Percentiles rank a stretch among this genome's conserved stretches.
Evolutionary conservation across 2,113 vertebrate genomes (phyloP).

Genomic region (Lagenorhynchus albirostris): DNA sequence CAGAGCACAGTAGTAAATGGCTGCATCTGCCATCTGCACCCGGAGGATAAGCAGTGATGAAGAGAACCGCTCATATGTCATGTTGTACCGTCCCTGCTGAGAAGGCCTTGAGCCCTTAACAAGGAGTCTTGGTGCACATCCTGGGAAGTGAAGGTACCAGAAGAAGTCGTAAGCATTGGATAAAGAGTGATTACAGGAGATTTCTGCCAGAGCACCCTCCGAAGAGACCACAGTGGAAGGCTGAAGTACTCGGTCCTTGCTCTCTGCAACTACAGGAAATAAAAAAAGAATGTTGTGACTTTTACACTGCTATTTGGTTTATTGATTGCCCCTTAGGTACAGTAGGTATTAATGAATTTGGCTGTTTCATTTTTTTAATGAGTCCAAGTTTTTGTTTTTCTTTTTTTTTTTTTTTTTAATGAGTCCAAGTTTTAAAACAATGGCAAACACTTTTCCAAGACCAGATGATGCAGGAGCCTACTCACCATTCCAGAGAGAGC

Average conservation of each 20-base stretch:
- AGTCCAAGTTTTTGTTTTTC: too few relatives aligned
- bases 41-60: constrained; percentile 35
- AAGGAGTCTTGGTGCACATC: neutral
- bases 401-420: neutral
- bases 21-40: neutral
- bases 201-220: neutral
- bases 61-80: neutral
- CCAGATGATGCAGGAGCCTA: neutral
- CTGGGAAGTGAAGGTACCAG: constrained; percentile 27
- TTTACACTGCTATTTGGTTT: neutral
- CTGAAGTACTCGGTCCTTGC: constrained; percentile 44
- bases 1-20: constrained; percentile 9
- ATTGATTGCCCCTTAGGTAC: neutral
- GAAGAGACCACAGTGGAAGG: neutral
- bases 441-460: neutral
- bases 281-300: neutral
- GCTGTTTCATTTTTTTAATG: neutral
- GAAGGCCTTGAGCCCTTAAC: neutral
- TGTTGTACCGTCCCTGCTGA: constrained; percentile 40
- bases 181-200: constrained; percentile 44
- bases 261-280: constrained; percentile 21
- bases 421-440: neutral
- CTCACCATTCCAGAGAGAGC: constrained; percentile 21
- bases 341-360: neutral
- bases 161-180: neutral